These are phyloP conservation scores for Rosalia funebris DNA, from an alignment of 2,888 invertebrate genomes.

Conservation along the genomic window DNA sequence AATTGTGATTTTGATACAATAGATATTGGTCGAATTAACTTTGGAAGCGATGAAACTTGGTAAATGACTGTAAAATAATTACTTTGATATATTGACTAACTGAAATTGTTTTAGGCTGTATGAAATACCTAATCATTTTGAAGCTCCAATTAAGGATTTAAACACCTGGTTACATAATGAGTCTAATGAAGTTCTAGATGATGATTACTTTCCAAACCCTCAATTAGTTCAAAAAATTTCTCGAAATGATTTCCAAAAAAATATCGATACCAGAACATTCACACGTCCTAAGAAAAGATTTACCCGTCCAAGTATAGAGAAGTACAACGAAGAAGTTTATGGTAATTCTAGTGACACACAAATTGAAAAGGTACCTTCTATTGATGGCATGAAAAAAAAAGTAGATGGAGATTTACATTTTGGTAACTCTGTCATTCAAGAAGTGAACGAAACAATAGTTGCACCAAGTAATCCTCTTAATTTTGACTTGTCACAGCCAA, in stretches of 20 bases:
- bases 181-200: conserved; percentile 20
- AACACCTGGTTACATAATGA: conserved; percentile 35
- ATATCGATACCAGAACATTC: conserved; percentile 76
- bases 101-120: conserved; percentile 39
- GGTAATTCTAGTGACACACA: conserved; percentile 33
- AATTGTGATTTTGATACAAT: conserved; percentile 60
- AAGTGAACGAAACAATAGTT: conserved; percentile 30
- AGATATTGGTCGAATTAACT: conserved; percentile 69
- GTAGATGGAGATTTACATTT: conserved; percentile 12
- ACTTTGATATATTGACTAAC: not conserved
- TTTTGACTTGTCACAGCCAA: conserved; percentile 60
- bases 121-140: conserved; percentile 23
- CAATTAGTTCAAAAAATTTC: conserved; percentile 9
- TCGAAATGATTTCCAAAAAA: conserved; percentile 56
- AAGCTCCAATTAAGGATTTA: conserved; percentile 33
- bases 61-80: conserved; percentile 56
- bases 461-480: conserved; percentile 48
- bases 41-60: conserved; percentile 71
- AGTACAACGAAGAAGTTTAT: conserved; percentile 54
- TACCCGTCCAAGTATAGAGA: conserved; percentile 71
- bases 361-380: conserved; percentile 9
- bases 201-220: conserved; percentile 6
- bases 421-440: conserved; percentile 33
- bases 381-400: not conserved
- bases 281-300: conserved; percentile 74